Percentiles rank a stretch among this genome's conserved stretches.
Evolutionary conservation across 1,140 invertebrate species (phyloP).

Genomic region (Monomorium pharaonis): DNA sequence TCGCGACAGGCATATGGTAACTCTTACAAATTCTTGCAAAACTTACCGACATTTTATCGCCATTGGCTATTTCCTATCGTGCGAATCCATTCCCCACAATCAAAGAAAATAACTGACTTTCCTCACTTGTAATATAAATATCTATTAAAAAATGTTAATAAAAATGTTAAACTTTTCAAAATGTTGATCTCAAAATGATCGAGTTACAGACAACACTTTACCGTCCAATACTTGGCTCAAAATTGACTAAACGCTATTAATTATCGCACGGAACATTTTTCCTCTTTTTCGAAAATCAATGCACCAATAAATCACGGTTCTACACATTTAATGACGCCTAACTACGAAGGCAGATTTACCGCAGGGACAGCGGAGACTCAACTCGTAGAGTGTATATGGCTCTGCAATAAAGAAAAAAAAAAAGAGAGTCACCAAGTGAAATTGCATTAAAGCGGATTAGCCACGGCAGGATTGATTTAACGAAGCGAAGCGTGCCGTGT

Average conservation of each 20-base stretch:
- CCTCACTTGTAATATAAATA: no score
- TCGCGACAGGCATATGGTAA: no score
- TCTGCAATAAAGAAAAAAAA: slow-evolving; percentile 57
- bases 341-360: slow-evolving; percentile 29
- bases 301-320: slow-evolving; percentile 55
- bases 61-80: no score
- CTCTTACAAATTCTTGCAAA: no score
- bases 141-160: no score
- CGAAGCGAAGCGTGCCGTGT: slow-evolving; percentile 60
- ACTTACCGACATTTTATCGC: no score
- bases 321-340: slow-evolving; percentile 56
- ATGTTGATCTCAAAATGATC: no score
- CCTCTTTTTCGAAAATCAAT: not conserved
- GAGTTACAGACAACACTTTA: no score
- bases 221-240: not conserved
- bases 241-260: not conserved
- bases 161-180: no score
- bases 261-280: not conserved
- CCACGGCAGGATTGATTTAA: slow-evolving; percentile 71
- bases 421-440: slow-evolving; percentile 59
- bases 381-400: not conserved
- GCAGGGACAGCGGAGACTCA: not conserved
- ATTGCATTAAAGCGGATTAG: slow-evolving; percentile 72
- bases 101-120: no score
- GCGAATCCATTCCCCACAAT: no score